Conservation (phyloP, 2,888 invertebrate species). For the Endomychus coccineus region DNA sequence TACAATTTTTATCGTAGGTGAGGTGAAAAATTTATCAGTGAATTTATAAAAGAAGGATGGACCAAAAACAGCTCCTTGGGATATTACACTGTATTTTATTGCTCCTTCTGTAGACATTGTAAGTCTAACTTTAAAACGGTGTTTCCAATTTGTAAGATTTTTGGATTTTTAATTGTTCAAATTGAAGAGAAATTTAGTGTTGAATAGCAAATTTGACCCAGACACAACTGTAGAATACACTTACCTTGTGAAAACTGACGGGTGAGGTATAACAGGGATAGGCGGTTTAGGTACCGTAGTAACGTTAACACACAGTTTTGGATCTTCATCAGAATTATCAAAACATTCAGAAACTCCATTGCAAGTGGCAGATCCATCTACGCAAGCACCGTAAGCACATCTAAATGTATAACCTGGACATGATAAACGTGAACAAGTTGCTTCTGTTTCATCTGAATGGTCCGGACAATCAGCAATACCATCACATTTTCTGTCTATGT, state of each 20-base stretch:
- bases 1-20: too few relatives aligned
- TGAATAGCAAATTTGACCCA: too few relatives aligned
- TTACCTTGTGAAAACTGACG: constrained; percentile 1
- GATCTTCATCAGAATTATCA: constrained; percentile 47
- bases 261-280: constrained; percentile 8
- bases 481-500: constrained; percentile 28
- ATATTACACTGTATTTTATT: too few relatives aligned
- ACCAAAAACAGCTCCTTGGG: too few relatives aligned
- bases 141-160: too few relatives aligned
- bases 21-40: too few relatives aligned
- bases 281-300: not conserved
- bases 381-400: constrained; percentile 36
- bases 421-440: constrained; percentile 21
- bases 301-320: constrained; percentile 8
- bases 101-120: too few relatives aligned
- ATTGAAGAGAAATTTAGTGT: too few relatives aligned
- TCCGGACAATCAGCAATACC: constrained; percentile 31
- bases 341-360: constrained; percentile 45
- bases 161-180: too few relatives aligned
- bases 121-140: too few relatives aligned
- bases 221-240: constrained; percentile 1
- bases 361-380: constrained; percentile 46
- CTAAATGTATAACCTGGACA: constrained; percentile 29
- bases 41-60: too few relatives aligned
- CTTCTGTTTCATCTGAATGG: constrained; percentile 33